phyloP scores from a whole-genome alignment of 1,140 invertebrate genomes.

The Trichonephila inaurata region DNA sequence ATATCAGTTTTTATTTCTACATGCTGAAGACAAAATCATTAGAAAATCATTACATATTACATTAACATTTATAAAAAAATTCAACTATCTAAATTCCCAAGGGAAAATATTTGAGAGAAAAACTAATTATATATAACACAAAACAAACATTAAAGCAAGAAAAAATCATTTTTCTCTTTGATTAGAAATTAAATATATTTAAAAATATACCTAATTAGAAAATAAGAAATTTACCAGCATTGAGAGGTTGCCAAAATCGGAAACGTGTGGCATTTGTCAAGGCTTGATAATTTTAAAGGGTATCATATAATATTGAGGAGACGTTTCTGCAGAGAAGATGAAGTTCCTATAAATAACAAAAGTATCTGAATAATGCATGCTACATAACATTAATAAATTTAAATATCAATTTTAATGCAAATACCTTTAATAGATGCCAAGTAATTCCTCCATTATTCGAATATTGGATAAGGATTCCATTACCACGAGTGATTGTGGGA shows the following conservation, averaged over 20 bases:
- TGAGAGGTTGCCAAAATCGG: constrained; percentile 82
- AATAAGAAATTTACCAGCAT: constrained; percentile 79
- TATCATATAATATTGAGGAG: constrained; percentile 79
- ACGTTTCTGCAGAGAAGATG: constrained; percentile 80
- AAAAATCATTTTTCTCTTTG: neutral
- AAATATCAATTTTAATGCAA: neutral
- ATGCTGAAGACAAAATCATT: no score
- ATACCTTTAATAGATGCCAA: constrained; percentile 81
- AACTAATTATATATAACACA: no score
- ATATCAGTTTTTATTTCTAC: no score
- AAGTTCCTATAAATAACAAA: constrained; percentile 79
- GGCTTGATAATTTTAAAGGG: constrained; percentile 75
- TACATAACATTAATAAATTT: neutral
- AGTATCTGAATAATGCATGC: neutral
- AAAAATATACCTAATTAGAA: neutral
- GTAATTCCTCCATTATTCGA: constrained; percentile 82
- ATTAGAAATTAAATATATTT: neutral
- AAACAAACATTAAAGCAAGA: neutral
- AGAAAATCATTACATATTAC: no score
- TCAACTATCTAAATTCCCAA: no score
- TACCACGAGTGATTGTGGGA: constrained; percentile 79
- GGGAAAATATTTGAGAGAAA: no score
- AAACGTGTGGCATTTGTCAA: constrained; percentile 81
- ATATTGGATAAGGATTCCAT: constrained; percentile 82
- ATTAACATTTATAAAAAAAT: no score